These are phyloP conservation scores for Tragelaphus scriptus DNA, from an alignment of 2,113 vertebrate species.

Conservation along the genomic window DNA sequence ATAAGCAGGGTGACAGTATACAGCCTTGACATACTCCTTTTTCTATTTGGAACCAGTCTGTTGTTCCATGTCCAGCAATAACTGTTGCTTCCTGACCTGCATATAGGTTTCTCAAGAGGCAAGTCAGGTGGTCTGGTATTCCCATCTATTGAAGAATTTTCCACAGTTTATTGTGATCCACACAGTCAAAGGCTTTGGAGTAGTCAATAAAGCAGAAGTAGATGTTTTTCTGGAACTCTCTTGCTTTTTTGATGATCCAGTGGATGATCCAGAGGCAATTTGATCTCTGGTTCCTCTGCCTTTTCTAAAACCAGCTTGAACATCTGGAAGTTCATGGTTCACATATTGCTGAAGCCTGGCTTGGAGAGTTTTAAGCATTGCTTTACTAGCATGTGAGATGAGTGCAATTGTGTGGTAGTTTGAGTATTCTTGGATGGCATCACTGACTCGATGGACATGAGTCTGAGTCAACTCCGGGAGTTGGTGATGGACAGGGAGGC, in stretches of 20 bases:
- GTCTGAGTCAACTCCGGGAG: no score
- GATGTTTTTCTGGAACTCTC: neutral
- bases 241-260: accelerated
- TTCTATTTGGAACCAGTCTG: neutral
- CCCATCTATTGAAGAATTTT: neutral
- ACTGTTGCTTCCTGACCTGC: neutral
- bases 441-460: no score
- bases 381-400: neutral
- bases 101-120: neutral
- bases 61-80: accelerated
- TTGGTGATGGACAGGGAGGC: no score
- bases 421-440: neutral
- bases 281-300: neutral
- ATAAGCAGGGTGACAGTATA: neutral
- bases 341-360: neutral
- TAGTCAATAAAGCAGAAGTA: neutral
- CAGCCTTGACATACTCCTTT: neutral
- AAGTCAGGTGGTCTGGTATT: neutral
- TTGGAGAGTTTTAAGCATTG: neutral
- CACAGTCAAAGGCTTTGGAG: neutral
- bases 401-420: neutral
- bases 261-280: neutral
- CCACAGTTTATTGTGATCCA: neutral
- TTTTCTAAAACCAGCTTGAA: neutral
- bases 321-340: neutral